Evolutionary conservation across 2,113 vertebrate genomes (phyloP).

Genomic region (Origma solitaria): DNA sequence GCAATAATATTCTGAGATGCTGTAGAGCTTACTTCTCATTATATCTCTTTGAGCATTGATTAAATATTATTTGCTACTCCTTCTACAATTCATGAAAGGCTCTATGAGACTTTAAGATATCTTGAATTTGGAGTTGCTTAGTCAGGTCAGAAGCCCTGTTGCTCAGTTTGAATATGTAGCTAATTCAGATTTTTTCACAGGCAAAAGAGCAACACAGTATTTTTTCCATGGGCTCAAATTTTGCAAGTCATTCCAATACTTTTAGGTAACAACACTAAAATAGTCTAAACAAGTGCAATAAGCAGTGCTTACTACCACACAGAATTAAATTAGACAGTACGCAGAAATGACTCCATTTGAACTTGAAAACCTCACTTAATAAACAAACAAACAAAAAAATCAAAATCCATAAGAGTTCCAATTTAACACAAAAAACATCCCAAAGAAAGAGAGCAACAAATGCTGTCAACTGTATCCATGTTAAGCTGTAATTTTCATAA

Average conservation of each 20-base stretch:
- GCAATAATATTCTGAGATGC: constrained; percentile 11
- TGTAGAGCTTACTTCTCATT: constrained; percentile 18
- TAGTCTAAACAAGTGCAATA: neutral
- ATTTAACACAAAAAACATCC: neutral
- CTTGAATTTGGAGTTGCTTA: neutral
- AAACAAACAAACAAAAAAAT: neutral
- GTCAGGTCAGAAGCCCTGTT: neutral
- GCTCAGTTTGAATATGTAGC: neutral
- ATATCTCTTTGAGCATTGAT: constrained; percentile 32
- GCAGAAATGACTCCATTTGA: neutral
- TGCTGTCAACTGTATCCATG: neutral
- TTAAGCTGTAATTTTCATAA: neutral
- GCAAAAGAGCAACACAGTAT: neutral
- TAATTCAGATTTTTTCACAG: neutral
- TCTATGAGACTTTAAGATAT: neutral
- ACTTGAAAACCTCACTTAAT: neutral
- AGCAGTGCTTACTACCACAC: neutral
- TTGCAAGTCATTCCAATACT: neutral
- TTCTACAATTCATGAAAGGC: neutral
- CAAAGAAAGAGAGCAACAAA: neutral
- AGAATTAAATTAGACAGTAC: neutral
- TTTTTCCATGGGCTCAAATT: neutral
- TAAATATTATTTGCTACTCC: constrained; percentile 26
- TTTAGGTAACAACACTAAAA: neutral
- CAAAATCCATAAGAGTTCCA: neutral